Conservation (phyloP, 1,140 invertebrate species). For the Meloidogyne floridensis region DNA sequence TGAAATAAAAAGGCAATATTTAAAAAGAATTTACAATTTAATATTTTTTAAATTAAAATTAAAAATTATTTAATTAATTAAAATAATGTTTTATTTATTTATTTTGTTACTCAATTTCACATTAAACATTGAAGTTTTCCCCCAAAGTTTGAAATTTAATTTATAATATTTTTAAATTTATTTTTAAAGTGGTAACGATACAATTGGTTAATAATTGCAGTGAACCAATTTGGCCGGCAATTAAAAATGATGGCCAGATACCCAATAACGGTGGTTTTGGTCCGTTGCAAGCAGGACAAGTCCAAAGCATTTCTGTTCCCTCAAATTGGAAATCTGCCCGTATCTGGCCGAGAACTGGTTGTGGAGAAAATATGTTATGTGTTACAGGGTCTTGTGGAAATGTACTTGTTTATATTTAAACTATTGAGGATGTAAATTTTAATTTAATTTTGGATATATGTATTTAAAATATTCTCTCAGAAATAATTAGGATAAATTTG, state of each 20-base stretch:
- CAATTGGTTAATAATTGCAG: slow-evolving; percentile 6
- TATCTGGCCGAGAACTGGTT: neutral
- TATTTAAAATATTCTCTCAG: neutral
- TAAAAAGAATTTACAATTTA: neutral
- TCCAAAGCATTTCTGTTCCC: neutral
- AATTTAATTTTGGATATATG: neutral
- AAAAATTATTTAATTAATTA: neutral
- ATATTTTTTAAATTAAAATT: neutral
- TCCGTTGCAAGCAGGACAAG: neutral
- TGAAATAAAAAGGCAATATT: neutral
- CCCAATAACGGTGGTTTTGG: slow-evolving; percentile 1
- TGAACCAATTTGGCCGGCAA: neutral
- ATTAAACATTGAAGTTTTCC: too few species aligned
- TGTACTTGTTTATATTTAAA: neutral
- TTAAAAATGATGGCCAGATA: neutral
- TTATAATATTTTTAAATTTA: neutral
- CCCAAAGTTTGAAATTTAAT: neutral
- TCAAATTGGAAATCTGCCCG: neutral
- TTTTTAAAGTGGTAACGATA: neutral
- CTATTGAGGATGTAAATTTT: too few species aligned
- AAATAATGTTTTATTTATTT: slow-evolving; percentile 2
- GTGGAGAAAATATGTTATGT: slow-evolving; percentile 2
- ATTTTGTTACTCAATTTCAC: neutral
- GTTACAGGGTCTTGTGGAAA: neutral
- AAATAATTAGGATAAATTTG: neutral